These are phyloP conservation scores for Antennarius striatus DNA, from an alignment of 2,113 vertebrate species.

Conservation along the genomic window DNA sequence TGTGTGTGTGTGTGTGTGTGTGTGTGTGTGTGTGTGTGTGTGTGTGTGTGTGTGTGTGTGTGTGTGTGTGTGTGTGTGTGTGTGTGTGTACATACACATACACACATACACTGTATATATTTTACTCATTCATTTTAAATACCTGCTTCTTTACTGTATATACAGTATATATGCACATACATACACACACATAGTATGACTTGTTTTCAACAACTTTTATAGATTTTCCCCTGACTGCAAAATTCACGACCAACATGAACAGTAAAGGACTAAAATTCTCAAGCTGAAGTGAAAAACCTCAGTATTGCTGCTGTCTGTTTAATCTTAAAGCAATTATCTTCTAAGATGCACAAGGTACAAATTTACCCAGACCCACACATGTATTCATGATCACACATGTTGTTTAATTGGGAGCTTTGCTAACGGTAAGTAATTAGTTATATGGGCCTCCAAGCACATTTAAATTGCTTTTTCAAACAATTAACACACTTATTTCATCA, in stretches of 20 bases:
- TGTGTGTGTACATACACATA: too few relatives aligned
- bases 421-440: conserved; percentile 67
- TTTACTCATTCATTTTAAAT: too few relatives aligned
- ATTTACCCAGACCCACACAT: conserved; percentile 29
- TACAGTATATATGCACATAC: conserved; percentile 7
- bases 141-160: too few relatives aligned
- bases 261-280: conserved; percentile 35
- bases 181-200: conserved; percentile 59
- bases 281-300: conserved; percentile 3
- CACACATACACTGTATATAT: too few relatives aligned
- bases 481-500: conserved; percentile 59
- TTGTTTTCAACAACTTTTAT: conserved; percentile 62
- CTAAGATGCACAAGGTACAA: conserved; percentile 47
- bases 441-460: conserved; percentile 64
- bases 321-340: conserved; percentile 64
- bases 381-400: conserved; percentile 53
- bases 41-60: too few relatives aligned
- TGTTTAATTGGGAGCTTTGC: conserved; percentile 45
- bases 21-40: too few relatives aligned
- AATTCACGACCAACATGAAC: conserved; percentile 28
- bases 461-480: conserved; percentile 68
- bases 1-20: too few relatives aligned
- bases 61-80: too few relatives aligned
- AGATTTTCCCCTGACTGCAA: conserved; percentile 47
- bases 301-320: conserved; percentile 4